Conservation (phyloP, 2,888 invertebrate species). For the Protophormia terraenovae region DNA sequence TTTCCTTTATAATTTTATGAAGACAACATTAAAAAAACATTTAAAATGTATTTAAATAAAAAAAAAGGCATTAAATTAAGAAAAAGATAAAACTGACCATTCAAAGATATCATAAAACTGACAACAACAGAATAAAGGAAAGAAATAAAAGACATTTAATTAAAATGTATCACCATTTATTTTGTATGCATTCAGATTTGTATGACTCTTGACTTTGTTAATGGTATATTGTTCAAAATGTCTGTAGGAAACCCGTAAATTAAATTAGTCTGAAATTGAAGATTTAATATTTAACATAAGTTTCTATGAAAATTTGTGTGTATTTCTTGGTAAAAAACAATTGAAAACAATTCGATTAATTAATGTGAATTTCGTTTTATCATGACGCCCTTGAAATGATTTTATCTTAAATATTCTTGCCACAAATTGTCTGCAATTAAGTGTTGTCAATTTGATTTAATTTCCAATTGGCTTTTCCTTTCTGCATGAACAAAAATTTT, state of each 20-base stretch:
- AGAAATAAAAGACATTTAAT: slow-evolving; percentile 20
- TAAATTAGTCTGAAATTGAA: too few relatives aligned
- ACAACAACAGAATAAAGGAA: not conserved
- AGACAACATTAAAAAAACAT: not conserved
- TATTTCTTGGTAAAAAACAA: too few relatives aligned
- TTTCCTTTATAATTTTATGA: not conserved
- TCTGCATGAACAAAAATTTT: not conserved
- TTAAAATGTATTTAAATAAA: not conserved
- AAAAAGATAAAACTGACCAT: slow-evolving; percentile 8
- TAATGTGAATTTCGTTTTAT: too few relatives aligned
- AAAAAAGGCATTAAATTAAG: not conserved
- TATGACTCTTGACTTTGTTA: not conserved
- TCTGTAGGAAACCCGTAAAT: not conserved
- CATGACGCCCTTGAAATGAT: too few relatives aligned
- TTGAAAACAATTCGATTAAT: too few relatives aligned
- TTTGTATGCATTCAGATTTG: not conserved
- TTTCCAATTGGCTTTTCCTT: not conserved
- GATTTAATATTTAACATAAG: too few relatives aligned
- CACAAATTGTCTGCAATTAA: too few relatives aligned
- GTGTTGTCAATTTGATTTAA: too few relatives aligned
- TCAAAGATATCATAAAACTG: not conserved
- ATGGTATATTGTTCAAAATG: not conserved
- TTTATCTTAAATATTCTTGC: too few relatives aligned
- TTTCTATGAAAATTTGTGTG: too few relatives aligned
- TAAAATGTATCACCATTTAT: slow-evolving; percentile 5